phyloP scores from a whole-genome alignment of 1,140 invertebrate genomes.

The Drosophila kanapiae region DNA sequence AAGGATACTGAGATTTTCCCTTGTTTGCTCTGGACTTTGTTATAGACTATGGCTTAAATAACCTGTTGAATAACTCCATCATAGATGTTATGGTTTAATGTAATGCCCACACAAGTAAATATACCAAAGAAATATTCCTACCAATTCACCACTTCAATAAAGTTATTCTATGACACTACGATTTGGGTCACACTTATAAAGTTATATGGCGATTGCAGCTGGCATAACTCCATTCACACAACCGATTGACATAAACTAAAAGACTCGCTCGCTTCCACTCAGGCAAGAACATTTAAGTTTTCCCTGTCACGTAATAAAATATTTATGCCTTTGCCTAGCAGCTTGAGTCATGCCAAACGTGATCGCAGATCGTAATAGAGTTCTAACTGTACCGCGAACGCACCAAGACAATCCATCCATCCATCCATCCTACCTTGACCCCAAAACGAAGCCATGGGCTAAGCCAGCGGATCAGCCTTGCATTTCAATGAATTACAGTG shows the following conservation, averaged over 20 bases:
- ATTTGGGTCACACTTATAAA: conserved; percentile 41
- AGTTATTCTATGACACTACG: conserved; percentile 19
- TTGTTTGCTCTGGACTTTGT: not conserved
- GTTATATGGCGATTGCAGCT: conserved; percentile 47
- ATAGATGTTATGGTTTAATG: too few species aligned
- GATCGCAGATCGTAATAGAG: conserved; percentile 54
- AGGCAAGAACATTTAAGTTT: conserved; percentile 11
- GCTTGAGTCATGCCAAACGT: conserved; percentile 61
- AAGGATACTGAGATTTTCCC: not conserved
- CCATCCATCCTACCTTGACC: conserved; percentile 63
- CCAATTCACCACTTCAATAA: conserved; percentile 23
- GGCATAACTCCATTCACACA: conserved; percentile 14
- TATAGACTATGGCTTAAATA: not conserved
- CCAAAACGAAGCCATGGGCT: conserved; percentile 27
- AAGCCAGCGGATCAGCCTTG: conserved; percentile 35
- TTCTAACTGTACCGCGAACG: conserved; percentile 69
- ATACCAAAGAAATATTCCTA: not conserved
- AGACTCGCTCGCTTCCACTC: conserved; percentile 11
- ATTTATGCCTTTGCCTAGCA: conserved; percentile 42
- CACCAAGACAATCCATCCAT: conserved; percentile 43
- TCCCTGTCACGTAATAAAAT: conserved; percentile 63
- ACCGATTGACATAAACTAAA: conserved; percentile 31
- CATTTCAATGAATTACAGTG: conserved; percentile 64
- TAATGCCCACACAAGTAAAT: not conserved
- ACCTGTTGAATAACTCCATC: too few species aligned